Base-by-base conservation (phyloP, 2,888 invertebrate genomes). In the Smittia sp. region DNA sequence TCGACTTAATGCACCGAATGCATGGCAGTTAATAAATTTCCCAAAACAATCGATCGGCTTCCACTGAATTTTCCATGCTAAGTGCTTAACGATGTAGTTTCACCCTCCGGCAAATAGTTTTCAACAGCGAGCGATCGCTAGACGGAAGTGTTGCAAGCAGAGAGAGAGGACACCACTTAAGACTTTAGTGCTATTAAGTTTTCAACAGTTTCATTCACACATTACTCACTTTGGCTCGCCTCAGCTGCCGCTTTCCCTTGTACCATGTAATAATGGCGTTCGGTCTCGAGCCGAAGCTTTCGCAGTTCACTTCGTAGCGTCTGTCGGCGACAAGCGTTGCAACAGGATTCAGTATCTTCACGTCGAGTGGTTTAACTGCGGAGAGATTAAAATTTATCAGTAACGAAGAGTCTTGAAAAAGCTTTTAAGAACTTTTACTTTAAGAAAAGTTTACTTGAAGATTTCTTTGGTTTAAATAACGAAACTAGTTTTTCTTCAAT, bases 241-340 rank as follows among this genome's bases (percentile, higher is more conserved):
- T 88, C 76, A 93, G 87, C 79, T 90, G 90, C 75, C 92, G 85
- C 80, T 92, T 92, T 75, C 93, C 93, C 82, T 94, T 94, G 85
- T 91, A 92, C 94, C 94, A 94, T 15, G 93, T 90, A 82, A 94
- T 89, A 80, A 91, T 87, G 27, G 94, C 93, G 22, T 93, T 89
- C 74, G 94, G 94, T 75, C 93, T 85, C 68, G 93, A 93, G 77
- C 94, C 94, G 11, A 90, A 89, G 1, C 93, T 91, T 82, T 91
- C 90, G 80, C 94, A 95, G 73, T 89, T 86, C 75, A 94, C 89
- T 81, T 92, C 91, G 83, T 93, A 94, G 72, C 90, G 86, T 75
- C 90, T 88, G 79, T 93, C 93, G 11, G 94, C 93, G 68, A 91
- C 90, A 79, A 95, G 86, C 63, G 90, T 89, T 78, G 85, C 85